Evolutionary conservation across 1,140 invertebrate species (phyloP), one percentile per base, ranked within the genome.

Genomic region (Rhagoletis zephyria): DNA sequence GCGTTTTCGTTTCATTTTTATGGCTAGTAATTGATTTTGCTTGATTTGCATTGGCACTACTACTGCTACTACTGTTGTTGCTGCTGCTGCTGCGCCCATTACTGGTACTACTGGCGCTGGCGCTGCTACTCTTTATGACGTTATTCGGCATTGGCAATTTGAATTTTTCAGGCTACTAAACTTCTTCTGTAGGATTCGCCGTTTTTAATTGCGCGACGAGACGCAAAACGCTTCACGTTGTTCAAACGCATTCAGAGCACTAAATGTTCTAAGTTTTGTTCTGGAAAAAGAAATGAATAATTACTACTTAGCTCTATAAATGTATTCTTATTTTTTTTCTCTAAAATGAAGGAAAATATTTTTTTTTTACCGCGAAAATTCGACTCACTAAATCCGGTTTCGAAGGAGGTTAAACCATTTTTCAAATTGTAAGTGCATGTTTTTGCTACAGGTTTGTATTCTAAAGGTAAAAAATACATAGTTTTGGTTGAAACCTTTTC

Each of bases 41-140:
- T 81, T 14, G 14, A 81, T 88, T 64, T 87, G 88, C n/a, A 87
- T 88, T 88, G 63, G 51, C 86, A 74, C 86, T 67, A 87, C 85
- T 64, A 64, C 85, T 59, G 56, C 61, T 65, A 40, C 48, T 70
- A 63, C 63, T 87, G 19, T 85, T 87, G 63, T 51, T 87, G 30
- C 85, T 88, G 85, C 67, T 87, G 70, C 70, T 85, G 63, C 61
- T 87, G 89, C 91, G 91, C 87, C 91, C 91, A 90, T 92, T 92
- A 88, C 89, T 91, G 90, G 91, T 90, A 90, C 74, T 81, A 48
- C 48, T 81, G 48, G 74, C 74, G 74, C 74, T 81, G 16, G 74
- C 74, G 74, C 74, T 81, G 48, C 74, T 81, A 10, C 88, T 92
- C 88, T 89, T 92, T 65, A 91, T 89, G 87, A 90, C 91, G 88